Evolutionary conservation across 2,888 invertebrate genomes (phyloP).

Genomic region (Xanthorhoe spadicearia): DNA sequence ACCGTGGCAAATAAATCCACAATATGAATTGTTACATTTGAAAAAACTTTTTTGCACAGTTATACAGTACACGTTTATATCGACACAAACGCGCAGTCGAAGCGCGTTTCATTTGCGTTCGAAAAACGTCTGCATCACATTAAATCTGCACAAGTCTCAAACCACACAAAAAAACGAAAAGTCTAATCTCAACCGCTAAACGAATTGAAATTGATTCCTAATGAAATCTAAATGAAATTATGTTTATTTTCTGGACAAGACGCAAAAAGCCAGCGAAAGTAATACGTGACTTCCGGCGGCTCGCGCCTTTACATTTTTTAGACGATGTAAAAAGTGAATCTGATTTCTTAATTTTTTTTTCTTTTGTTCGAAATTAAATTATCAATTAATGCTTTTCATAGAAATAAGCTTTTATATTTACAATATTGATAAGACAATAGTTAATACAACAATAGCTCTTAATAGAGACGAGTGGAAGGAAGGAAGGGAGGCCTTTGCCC

Average conservation of each 20-base stretch:
- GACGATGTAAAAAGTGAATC: slow-evolving; percentile 37
- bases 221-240: slow-evolving; percentile 55
- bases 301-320: slow-evolving; percentile 26
- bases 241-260: slow-evolving; percentile 54
- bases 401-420: no score
- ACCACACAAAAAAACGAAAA: slow-evolving; percentile 3
- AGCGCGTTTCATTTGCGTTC: no score
- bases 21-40: no score
- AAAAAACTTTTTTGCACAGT: no score
- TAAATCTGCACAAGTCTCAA: neutral
- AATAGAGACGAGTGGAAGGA: no score
- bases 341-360: slow-evolving; percentile 1
- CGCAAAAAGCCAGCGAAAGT: slow-evolving; percentile 56
- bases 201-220: slow-evolving; percentile 45
- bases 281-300: slow-evolving; percentile 53
- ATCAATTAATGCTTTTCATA: neutral
- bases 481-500: no score
- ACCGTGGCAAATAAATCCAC: no score
- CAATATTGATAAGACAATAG: no score
- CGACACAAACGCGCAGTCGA: no score
- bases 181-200: slow-evolving; percentile 15
- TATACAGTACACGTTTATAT: no score
- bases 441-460: no score
- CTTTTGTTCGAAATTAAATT: neutral
- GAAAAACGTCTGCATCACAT: neutral